Conservation (phyloP, 2,888 invertebrate genomes). For the Drosophila maculinotata region DNA sequence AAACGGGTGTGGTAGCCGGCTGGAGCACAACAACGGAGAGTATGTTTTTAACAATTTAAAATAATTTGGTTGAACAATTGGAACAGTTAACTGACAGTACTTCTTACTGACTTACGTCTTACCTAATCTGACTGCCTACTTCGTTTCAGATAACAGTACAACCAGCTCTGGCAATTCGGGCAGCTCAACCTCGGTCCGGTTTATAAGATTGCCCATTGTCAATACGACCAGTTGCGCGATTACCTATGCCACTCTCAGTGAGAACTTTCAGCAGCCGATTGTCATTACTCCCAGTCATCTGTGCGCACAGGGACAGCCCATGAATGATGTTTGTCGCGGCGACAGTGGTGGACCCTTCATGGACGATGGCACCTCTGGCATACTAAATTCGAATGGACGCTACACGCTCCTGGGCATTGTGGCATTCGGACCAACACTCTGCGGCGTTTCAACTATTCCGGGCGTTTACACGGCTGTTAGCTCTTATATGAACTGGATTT, state of each 20-base stretch:
- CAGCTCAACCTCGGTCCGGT: slow-evolving; percentile 81
- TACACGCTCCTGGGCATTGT: slow-evolving; percentile 81
- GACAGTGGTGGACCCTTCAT: slow-evolving; percentile 85
- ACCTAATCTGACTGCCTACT: slow-evolving; percentile 10
- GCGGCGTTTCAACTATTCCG: slow-evolving; percentile 83
- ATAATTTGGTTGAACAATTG: slow-evolving; percentile 12
- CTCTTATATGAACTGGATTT: slow-evolving; percentile 85
- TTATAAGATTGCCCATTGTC: slow-evolving; percentile 85
- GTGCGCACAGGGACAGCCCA: slow-evolving; percentile 84
- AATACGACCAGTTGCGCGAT: slow-evolving; percentile 83
- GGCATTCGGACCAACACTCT: slow-evolving; percentile 83
- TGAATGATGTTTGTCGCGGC: slow-evolving; percentile 84
- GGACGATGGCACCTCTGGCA: slow-evolving; percentile 75
- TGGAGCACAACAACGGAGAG: slow-evolving; percentile 90
- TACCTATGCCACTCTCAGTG: slow-evolving; percentile 84
- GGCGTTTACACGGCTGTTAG: slow-evolving; percentile 85
- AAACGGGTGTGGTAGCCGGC: slow-evolving; percentile 88
- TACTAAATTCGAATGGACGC: slow-evolving; percentile 60
- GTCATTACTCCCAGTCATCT: slow-evolving; percentile 83
- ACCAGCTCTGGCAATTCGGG: slow-evolving; percentile 5
- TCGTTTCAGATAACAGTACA: slow-evolving; percentile 28
- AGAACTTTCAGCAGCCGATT: slow-evolving; percentile 84
- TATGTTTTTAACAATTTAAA: slow-evolving; percentile 66
- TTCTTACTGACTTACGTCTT: no score
- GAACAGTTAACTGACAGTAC: neutral